phyloP scores from a whole-genome alignment of 2,113 vertebrate genomes.

The Aepyceros melampus region DNA sequence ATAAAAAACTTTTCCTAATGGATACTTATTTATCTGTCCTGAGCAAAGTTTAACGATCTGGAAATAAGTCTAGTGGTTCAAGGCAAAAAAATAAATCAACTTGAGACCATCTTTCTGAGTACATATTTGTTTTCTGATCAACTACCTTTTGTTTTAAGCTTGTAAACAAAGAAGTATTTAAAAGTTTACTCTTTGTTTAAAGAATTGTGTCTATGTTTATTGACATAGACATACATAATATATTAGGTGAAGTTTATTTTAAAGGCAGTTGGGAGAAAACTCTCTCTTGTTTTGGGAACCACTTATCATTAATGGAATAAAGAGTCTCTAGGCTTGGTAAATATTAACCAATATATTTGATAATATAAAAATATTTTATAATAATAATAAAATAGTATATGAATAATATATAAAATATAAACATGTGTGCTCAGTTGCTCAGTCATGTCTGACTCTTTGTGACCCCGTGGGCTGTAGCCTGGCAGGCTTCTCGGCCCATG shows the following conservation, averaged over 20 bases:
- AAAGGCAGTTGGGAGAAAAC: background rate
- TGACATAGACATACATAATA: background rate
- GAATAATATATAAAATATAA: background rate
- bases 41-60: background rate
- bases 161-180: background rate
- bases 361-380: background rate
- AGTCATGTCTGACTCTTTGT: background rate
- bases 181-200: background rate
- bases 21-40: background rate
- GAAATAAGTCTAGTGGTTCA: slow-evolving; percentile 28
- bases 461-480: background rate
- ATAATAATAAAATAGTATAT: background rate
- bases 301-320: background rate
- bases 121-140: slow-evolving; percentile 33
- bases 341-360: background rate
- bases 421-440: background rate
- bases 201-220: background rate
- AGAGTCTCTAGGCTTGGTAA: background rate
- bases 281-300: background rate
- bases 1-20: background rate
- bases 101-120: slow-evolving; percentile 1
- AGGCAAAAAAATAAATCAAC: slow-evolving; percentile 35
- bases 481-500: background rate
- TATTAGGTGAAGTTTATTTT: background rate
- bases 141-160: background rate